Conservation (phyloP, 2,888 invertebrate species). For the Philaethria dido region DNA sequence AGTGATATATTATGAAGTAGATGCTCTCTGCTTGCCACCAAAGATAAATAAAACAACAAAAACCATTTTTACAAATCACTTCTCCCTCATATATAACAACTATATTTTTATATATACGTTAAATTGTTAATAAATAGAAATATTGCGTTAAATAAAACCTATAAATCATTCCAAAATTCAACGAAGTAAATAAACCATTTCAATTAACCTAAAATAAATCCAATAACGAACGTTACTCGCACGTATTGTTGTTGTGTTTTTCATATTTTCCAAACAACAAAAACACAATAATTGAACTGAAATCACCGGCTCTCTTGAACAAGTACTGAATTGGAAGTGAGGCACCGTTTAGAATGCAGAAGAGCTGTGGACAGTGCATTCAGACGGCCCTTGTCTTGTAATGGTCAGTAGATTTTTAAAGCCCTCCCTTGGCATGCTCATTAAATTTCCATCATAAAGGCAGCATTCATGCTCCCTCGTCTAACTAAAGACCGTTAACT, state of each 20-base stretch:
- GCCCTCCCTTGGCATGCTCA: slow-evolving; percentile 64
- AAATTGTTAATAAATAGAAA: too few relatives aligned
- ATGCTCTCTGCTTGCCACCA: too few relatives aligned
- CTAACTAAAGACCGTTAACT: slow-evolving; percentile 53
- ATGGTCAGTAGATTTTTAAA: slow-evolving; percentile 71
- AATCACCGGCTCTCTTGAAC: slow-evolving; percentile 23
- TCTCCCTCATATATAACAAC: too few relatives aligned
- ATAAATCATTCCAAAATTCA: background rate
- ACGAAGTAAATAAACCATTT: background rate
- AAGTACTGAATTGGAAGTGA: slow-evolving; percentile 26
- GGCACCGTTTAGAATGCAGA: slow-evolving; percentile 42
- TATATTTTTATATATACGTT: too few relatives aligned
- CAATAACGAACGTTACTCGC: background rate
- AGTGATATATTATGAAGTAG: too few relatives aligned
- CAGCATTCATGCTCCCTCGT: slow-evolving; percentile 60
- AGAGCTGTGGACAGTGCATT: slow-evolving; percentile 61
- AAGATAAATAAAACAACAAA: too few relatives aligned
- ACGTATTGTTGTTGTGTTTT: background rate
- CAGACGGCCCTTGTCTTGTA: slow-evolving; percentile 68
- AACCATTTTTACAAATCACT: too few relatives aligned
- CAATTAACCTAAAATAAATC: slow-evolving; percentile 9
- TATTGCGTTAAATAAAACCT: background rate
- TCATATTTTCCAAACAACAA: background rate
- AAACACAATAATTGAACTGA: slow-evolving; percentile 20
- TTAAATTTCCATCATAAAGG: slow-evolving; percentile 75